A percentile compares a stretch with the other conserved stretches of the same genome.
These are phyloP conservation scores for Brachionus plicatilis DNA, from an alignment of 1,140 invertebrate genomes.

Conservation along the genomic window DNA sequence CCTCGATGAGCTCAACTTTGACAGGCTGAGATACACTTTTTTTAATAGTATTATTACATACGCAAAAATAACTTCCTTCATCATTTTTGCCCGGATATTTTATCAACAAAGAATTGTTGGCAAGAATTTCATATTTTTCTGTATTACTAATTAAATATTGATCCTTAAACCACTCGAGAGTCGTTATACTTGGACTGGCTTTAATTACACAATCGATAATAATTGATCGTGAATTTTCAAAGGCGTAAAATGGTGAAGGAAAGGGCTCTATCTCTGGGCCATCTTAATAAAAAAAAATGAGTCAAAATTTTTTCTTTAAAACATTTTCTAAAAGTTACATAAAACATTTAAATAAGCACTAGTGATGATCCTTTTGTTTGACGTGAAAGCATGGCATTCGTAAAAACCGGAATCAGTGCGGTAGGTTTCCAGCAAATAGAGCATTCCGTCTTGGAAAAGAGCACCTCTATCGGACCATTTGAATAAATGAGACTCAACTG, in stretches of 20 bases:
- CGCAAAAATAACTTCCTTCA: slow-evolving; percentile 21
- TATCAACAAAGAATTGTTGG: slow-evolving; percentile 34
- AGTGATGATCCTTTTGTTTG: slow-evolving; percentile 8
- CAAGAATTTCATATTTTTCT: slow-evolving; percentile 29
- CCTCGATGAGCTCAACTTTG: not conserved
- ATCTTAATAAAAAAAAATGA: slow-evolving; percentile 4
- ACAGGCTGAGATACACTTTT: not conserved
- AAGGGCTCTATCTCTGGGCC: slow-evolving; percentile 34
- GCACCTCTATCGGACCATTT: slow-evolving; percentile 30
- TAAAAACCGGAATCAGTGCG: slow-evolving; percentile 32
- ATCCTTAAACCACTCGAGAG: slow-evolving; percentile 38
- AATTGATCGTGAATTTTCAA: slow-evolving; percentile 4
- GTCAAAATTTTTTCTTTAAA: not conserved
- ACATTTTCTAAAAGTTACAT: not conserved
- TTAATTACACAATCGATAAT: slow-evolving; percentile 14
- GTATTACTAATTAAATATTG: slow-evolving; percentile 22
- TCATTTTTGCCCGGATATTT: not conserved
- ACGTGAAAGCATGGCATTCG: slow-evolving; percentile 31
- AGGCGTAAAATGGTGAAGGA: slow-evolving; percentile 4
- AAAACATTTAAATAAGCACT: slow-evolving; percentile 30
- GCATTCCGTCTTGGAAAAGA: slow-evolving; percentile 39
- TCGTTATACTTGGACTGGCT: not conserved
- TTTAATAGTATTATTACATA: slow-evolving; percentile 25
- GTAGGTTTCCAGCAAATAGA: slow-evolving; percentile 39
- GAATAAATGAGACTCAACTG: slow-evolving; percentile 27